Evolutionary conservation across 2,888 invertebrate genomes (phyloP), one percentile per base, ranked within the genome.

Genomic region (Nomada ruficornis): DNA sequence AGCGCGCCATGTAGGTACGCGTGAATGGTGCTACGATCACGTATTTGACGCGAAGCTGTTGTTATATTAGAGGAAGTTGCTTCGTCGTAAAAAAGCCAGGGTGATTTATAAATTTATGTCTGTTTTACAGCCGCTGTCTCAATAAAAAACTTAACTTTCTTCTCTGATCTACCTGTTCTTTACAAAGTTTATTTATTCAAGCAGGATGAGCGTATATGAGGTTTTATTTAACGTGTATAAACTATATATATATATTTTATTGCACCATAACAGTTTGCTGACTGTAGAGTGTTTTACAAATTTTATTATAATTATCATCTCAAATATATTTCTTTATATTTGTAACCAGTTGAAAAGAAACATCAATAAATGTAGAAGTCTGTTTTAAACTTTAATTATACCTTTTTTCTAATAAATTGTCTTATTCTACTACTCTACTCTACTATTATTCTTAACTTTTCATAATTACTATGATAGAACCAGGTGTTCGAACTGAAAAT

Each of bases 401-500:
- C 7, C 29, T 29, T 29, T 7, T 29, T 29, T 29, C 5, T 5
- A 29, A 29, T 7, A 29, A 29, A 29, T 29, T 29, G 0, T 29
- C 5, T 7, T 29, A 7, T 29, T 29, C 29, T n/a, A n/a, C n/a
- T n/a, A n/a, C n/a, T n/a, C n/a, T n/a, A n/a, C n/a, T 36, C 7
- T 36, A 7, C 36, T 36, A 7, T 9, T 36, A 36, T 36, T 7
- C 36, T 36, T 36, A 36, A 7, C 36, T 36, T 36, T 36, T 36
- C 5, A 36, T 36, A 36, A 36, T 5, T 36, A 36, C 7, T 36
- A 36, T 36, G 36, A 36, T 9, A 36, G 36, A 60, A 59, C 36
- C 63, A 29, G 52, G 36, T 36, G 36, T 36, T 7, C 9, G 10
- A n/a, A 67, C 62, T 81, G 71, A 75, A 71, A 81, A 62, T 75